Percentiles rank a stretch among this genome's conserved stretches.
These are phyloP conservation scores for Trichogramma pretiosum DNA, from an alignment of 1,140 invertebrate genomes.

Conservation along the genomic window DNA sequence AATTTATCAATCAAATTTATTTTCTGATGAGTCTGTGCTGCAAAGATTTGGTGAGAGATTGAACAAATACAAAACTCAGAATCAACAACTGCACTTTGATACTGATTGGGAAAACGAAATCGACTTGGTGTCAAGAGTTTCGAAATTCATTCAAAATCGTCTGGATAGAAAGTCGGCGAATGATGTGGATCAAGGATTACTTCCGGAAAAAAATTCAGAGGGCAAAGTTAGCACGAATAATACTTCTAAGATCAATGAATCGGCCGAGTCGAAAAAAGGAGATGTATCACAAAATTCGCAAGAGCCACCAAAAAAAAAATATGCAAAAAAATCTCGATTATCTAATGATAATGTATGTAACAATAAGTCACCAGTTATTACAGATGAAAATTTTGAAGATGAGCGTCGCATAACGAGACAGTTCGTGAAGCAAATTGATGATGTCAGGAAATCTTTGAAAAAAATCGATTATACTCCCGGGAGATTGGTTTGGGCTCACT, in stretches of 20 bases:
- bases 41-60: no score
- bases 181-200: neutral
- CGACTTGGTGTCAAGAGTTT: neutral
- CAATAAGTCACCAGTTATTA: conserved; percentile 8
- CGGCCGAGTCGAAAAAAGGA: no score
- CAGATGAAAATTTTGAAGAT: conserved; percentile 5
- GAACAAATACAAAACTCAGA: no score
- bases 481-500: conserved; percentile 26
- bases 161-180: neutral
- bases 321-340: neutral
- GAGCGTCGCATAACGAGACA: conserved; percentile 10
- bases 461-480: conserved; percentile 13
- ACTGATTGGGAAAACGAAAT: neutral
- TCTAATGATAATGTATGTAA: neutral
- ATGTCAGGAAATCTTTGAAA: neutral
- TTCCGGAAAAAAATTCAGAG: no score
- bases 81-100: no score
- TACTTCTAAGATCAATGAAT: no score
- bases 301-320: neutral
- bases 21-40: no score
- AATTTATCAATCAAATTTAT: no score
- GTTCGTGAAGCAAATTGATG: conserved; percentile 1
- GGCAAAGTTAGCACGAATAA: no score
- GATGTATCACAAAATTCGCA: neutral
- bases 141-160: no score